Evolutionary conservation across 2,113 vertebrate species (phyloP).

Genomic region (Pollimyrus isidori): DNA sequence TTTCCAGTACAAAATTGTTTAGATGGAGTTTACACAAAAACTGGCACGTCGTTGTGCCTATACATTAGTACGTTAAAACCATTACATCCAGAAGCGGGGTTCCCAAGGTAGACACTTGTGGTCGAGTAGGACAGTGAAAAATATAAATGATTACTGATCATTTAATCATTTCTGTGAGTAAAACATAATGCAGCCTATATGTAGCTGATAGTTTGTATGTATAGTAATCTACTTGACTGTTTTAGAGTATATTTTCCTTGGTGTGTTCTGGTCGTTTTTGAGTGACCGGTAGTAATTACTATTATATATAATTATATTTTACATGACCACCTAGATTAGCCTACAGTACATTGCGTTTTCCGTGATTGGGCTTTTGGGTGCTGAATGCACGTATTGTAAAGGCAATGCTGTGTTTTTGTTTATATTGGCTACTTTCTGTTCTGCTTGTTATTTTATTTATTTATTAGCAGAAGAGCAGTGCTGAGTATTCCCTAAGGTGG

Average conservation of each 20-base stretch:
- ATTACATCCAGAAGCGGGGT: neutral
- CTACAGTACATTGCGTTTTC: neutral
- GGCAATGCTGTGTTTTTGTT: neutral
- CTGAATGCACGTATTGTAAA: neutral
- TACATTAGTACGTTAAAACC: neutral
- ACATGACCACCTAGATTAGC: neutral
- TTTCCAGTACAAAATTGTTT: neutral
- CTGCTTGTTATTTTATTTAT: neutral
- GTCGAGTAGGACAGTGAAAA: neutral
- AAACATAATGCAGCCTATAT: neutral
- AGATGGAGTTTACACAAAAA: neutral
- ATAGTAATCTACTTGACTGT: neutral
- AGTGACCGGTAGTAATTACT: neutral
- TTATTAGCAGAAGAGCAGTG: neutral
- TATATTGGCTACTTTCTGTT: neutral
- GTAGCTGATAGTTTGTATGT: neutral
- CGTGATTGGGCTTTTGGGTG: neutral
- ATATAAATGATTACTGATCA: neutral
- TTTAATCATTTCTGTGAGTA: neutral
- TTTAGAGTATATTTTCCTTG: neutral
- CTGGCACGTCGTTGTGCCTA: neutral
- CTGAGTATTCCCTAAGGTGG: constrained; percentile 40
- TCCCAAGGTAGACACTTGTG: neutral
- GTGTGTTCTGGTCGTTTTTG: neutral
- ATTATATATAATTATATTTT: neutral